Evolutionary conservation across 2,113 vertebrate genomes (phyloP), one percentile per base, ranked within the genome.

Genomic region (Pollimyrus isidori): DNA sequence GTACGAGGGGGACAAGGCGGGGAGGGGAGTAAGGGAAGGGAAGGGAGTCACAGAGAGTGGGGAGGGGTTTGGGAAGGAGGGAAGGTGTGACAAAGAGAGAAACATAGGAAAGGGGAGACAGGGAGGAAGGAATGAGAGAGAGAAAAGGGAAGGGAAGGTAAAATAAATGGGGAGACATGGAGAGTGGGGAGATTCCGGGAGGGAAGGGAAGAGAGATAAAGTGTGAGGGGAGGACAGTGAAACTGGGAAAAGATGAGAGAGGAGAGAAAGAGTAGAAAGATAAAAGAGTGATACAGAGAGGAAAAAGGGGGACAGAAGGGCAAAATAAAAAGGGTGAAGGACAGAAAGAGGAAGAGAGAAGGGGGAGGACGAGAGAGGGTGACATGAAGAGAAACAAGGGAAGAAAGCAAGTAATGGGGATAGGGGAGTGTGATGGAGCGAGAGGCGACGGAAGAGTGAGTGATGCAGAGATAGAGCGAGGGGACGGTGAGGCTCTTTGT

Each of bases 91-190:
- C 17, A 46, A 19, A 82, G 76, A 82, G 17, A 82, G 42, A 13
- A 82, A 23, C 11, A 10, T 4, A 7, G 9, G 30, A 46, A 53
- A 35, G 48, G 23, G 11, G 49, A 10, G 13, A 53, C 9, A 50
- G 84, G 87, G 90, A 89, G 91, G 92, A 90, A 93, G 91, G 92
- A 90, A 92, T 87, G 89, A 92, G 92, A 91, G 91, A 91, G 92
- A 65, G 56, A 62, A 45, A 42, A 49, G 19, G 93, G 93, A 94
- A 93, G 91, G 93, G 94, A 93, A 91, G 39, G 45, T 11, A 84
- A 42, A 84, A 42, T 42, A 91, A 92, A 93, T 92, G 91, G 49
- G n/a, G 23, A 30, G 4, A 53, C 19, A 86, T 1, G 23, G 82
- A 50, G 48, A n/a, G 10, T 5, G 1, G 46, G 23, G 46, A 10